phyloP scores from a whole-genome alignment of 2,888 invertebrate genomes.

The Rambutsinella grinnellia region DNA sequence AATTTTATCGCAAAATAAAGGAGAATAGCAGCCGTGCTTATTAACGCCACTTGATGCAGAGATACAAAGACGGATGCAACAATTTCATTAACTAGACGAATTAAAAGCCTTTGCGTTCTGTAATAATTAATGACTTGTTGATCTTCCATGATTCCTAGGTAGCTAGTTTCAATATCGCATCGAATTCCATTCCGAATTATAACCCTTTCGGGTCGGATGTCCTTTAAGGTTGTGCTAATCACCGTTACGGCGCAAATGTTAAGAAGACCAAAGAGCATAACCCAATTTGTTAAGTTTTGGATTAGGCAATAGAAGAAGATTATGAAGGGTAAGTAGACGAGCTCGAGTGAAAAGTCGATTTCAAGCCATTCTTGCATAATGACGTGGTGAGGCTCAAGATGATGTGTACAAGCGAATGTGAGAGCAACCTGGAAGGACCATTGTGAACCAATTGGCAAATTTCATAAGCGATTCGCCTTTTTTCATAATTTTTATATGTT shows the following conservation, averaged over 20 bases:
- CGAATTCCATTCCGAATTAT: background rate
- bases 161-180: background rate
- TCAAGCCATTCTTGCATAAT: constrained; percentile 17
- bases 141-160: constrained; percentile 11
- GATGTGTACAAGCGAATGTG: no score
- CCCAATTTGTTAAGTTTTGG: background rate
- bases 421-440: background rate
- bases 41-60: constrained; percentile 8
- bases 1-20: constrained; percentile 18
- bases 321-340: background rate
- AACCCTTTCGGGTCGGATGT: background rate
- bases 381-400: constrained; percentile 8
- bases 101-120: constrained; percentile 9
- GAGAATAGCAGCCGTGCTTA: background rate
- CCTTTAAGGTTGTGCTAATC: background rate
- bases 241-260: background rate
- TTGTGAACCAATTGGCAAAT: background rate
- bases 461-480: background rate
- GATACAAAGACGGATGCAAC: background rate
- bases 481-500: background rate
- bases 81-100: constrained; percentile 12
- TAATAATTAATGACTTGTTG: constrained; percentile 3
- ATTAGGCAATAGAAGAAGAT: background rate
- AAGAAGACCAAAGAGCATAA: background rate
- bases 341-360: background rate